phyloP scores from a whole-genome alignment of 2,797 vertebrate species.

The Premnoplex brunnescens region DNA sequence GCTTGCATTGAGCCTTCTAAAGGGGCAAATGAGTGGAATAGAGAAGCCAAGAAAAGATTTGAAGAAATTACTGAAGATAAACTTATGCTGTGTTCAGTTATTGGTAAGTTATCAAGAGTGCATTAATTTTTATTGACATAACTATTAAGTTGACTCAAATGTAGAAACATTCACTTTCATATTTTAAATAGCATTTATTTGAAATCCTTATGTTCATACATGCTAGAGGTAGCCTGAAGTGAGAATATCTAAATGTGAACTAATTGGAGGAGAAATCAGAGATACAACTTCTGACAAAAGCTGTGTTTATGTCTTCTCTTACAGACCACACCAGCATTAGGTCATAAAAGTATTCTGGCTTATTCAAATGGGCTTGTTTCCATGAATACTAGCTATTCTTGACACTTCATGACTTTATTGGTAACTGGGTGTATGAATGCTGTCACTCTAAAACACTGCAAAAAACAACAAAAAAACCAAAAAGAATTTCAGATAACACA shows the following conservation, averaged over 20 bases:
- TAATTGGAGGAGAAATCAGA: not conserved
- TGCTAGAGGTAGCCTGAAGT: not conserved
- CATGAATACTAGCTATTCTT: not conserved
- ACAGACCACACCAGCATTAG: not conserved
- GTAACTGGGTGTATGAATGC: not conserved
- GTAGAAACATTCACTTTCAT: not conserved
- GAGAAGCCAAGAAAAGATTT: conserved; percentile 80
- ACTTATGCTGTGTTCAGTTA: conserved; percentile 76
- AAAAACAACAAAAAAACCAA: not conserved
- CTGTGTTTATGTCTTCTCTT: not conserved
- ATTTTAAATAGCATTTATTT: not conserved
- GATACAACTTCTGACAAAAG: not conserved
- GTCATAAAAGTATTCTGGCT: not conserved
- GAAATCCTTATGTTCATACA: not conserved
- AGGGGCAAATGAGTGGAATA: conserved; percentile 77
- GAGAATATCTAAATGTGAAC: not conserved
- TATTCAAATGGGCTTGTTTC: not conserved
- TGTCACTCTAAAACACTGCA: not conserved
- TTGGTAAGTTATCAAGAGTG: conserved; percentile 66
- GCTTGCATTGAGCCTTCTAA: conserved; percentile 79
- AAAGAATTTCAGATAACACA: not conserved
- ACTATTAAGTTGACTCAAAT: not conserved
- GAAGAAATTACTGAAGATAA: conserved; percentile 81
- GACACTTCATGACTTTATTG: not conserved
- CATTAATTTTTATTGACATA: not conserved